Percentiles rank a stretch among this genome's conserved stretches.
Conservation (phyloP, 2,113 vertebrate species). For the Suricata suricatta region DNA sequence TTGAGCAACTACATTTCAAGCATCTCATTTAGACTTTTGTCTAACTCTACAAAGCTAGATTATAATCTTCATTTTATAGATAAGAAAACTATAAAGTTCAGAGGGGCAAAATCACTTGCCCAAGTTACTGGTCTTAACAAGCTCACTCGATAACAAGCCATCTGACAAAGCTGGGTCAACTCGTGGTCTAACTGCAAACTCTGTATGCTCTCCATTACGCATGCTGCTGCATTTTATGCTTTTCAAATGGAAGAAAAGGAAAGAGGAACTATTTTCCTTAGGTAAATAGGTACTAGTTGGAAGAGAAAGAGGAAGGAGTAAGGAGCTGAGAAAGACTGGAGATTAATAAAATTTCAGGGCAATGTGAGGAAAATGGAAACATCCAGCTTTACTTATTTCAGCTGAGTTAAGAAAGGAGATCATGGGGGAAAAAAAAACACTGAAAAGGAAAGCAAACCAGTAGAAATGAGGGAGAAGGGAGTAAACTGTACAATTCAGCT, state of each 20-base stretch:
- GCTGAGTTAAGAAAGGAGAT: not conserved
- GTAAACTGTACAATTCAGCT: not conserved
- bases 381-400: not conserved
- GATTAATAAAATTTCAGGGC: not conserved
- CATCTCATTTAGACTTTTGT: not conserved
- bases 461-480: not conserved
- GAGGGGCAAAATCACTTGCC: not conserved
- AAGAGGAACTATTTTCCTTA: not conserved
- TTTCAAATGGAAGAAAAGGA: not conserved
- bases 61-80: conserved; percentile 16
- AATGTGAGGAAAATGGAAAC: conserved; percentile 17
- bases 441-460: not conserved
- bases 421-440: not conserved
- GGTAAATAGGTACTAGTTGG: not conserved
- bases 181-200: not conserved
- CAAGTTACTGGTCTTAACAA: not conserved
- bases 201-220: not conserved
- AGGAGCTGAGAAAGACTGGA: not conserved
- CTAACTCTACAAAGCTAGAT: not conserved
- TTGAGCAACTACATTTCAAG: not conserved
- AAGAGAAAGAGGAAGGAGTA: not conserved
- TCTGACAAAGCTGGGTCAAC: not conserved
- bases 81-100: not conserved
- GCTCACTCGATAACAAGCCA: not conserved
- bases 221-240: not conserved